Evolutionary conservation across 2,888 invertebrate genomes (phyloP), one percentile per base, ranked within the genome.

Genomic region (Aspidapion aeneum): DNA sequence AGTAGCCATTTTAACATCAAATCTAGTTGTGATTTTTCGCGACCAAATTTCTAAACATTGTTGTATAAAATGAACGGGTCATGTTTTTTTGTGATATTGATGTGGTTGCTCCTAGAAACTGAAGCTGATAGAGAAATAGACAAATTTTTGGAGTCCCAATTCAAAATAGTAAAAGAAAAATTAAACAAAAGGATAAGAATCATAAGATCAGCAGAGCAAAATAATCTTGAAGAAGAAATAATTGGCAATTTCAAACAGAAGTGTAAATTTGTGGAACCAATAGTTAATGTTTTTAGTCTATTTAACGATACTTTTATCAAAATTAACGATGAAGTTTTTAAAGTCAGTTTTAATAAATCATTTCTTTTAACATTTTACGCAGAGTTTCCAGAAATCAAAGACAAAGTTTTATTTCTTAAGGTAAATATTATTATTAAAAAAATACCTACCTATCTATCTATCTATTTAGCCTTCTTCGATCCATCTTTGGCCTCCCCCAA

Each of bases 261-360:
- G 12, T 35, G 35, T 12, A 55, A 60, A 54, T 48, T 18, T 2
- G 7, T 18, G 20, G 21, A 35, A 12, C 55, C 18, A 21, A 21
- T 20, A 18, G 16, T 51, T 50, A 56, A 55, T 12, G 54, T 55
- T 19, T 65, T 63, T 51, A 56, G 60, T 18, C 52, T 63, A 20
- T 62, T 63, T 17, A 67, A 68, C 17, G 63, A 57, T 48, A 69
- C 68, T 0, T 63, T 60, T 57, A 58, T 68, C 19, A 49, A 50
- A 18, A 63, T 66, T 16, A 63, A 66, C 51, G 52, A 65, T 55
- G 63, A 63, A 22, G 16, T 68, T 12, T 66, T 61, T 62, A 19
- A 59, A 12, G 56, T 56, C 12, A 22, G 12, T 0, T 35, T 52
- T 16, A 18, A 21, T 48, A 59, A 62, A n/a, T 9, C n/a, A 18